phyloP scores from a whole-genome alignment of 2,113 vertebrate species.

The Rhipidura dahli region DNA sequence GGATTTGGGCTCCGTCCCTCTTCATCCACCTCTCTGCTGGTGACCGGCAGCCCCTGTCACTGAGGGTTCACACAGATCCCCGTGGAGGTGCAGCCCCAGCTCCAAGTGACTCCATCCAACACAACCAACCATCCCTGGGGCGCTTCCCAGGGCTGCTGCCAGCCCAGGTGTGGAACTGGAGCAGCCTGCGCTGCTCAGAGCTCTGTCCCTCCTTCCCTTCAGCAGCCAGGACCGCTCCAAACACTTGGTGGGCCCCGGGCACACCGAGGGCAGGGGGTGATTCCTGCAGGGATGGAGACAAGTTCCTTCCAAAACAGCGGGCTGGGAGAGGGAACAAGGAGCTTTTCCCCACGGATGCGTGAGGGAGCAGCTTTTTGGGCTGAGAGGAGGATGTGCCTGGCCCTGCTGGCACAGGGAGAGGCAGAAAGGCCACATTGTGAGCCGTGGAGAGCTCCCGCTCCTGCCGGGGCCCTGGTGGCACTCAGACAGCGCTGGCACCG shows the following conservation, averaged over 20 bases:
- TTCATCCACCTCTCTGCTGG: not conserved
- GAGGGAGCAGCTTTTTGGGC: not conserved
- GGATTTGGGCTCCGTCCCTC: not conserved
- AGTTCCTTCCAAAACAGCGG: not conserved
- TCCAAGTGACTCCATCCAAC: not conserved
- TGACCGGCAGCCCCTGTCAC: not conserved
- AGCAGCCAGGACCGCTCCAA: not conserved
- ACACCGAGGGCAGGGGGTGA: not conserved
- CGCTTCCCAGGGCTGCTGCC: not conserved
- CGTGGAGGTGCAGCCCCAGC: accelerated
- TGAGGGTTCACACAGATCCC: not conserved
- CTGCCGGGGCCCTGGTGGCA: not conserved
- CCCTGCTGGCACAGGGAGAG: not conserved
- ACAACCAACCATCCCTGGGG: accelerated
- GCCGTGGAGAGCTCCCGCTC: not conserved
- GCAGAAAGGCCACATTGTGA: not conserved
- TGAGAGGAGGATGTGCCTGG: not conserved
- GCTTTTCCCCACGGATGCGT: accelerated
- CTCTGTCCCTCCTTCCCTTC: not conserved
- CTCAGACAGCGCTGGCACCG: not conserved
- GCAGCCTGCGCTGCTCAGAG: not conserved
- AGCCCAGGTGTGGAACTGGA: not conserved
- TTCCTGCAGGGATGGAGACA: not conserved
- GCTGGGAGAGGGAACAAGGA: not conserved
- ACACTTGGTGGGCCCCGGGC: not conserved